phyloP scores from a whole-genome alignment of 2,113 vertebrate genomes.

The Leucosticte australis region DNA sequence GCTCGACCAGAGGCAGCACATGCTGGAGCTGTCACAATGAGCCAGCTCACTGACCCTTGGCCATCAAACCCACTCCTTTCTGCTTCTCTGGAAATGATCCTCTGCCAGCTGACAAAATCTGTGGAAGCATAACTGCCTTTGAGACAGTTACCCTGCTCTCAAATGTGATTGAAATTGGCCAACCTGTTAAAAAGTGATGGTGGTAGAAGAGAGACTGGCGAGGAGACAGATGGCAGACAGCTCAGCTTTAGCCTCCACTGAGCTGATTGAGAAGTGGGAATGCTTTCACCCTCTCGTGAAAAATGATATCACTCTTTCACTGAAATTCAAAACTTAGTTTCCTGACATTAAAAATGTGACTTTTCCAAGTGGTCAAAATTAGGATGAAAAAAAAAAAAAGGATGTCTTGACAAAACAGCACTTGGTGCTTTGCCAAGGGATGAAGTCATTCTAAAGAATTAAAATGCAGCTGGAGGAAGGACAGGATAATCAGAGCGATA shows the following conservation, averaged over 20 bases:
- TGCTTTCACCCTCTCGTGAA: slow-evolving; percentile 32
- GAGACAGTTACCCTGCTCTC: neutral
- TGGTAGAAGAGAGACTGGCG: slow-evolving; percentile 27
- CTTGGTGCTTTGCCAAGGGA: slow-evolving; percentile 2
- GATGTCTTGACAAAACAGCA: slow-evolving; percentile 10
- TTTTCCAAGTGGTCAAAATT: slow-evolving; percentile 39
- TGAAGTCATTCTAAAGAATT: neutral
- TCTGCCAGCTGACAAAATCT: neutral
- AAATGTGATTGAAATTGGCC: slow-evolving; percentile 33
- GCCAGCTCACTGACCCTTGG: neutral
- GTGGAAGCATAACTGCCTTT: neutral
- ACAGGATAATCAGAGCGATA: slow-evolving; percentile 10
- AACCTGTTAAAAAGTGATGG: slow-evolving; percentile 17
- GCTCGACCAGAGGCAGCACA: neutral
- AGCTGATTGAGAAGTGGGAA: slow-evolving; percentile 55
- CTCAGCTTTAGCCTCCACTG: slow-evolving; percentile 47
- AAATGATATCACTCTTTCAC: neutral
- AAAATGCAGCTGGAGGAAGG: slow-evolving; percentile 34
- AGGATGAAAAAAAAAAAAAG: slow-evolving; percentile 10
- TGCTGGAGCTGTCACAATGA: neutral
- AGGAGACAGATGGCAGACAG: slow-evolving; percentile 64
- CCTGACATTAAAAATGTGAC: slow-evolving; percentile 36
- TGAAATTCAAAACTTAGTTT: slow-evolving; percentile 45
- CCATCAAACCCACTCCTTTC: neutral
- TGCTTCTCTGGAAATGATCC: neutral